These are phyloP conservation scores for Oreochromis mossambicus DNA, from an alignment of 2,797 vertebrate genomes.

Conservation along the genomic window DNA sequence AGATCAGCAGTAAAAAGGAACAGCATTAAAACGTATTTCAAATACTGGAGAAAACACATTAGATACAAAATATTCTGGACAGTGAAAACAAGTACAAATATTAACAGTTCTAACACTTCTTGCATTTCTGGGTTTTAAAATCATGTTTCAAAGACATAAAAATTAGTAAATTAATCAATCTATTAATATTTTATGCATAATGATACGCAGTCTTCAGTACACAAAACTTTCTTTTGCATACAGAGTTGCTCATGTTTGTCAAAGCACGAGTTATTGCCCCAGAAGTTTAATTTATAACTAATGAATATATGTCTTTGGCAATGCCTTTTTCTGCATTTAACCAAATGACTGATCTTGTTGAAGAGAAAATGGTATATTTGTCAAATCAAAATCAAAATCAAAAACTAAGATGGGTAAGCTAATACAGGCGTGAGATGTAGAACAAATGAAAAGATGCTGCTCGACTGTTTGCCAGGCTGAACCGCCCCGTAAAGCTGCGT, in stretches of 20 bases:
- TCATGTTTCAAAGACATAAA: not conserved
- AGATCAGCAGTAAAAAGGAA: not conserved
- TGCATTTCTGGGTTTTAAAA: not conserved
- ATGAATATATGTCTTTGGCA: not conserved
- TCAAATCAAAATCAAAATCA: not conserved
- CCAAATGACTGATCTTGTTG: not conserved
- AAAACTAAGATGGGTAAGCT: not conserved
- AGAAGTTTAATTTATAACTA: not conserved
- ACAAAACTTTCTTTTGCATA: not conserved
- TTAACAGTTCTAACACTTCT: not conserved
- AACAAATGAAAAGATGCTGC: not conserved
- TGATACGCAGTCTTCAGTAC: fast-evolving
- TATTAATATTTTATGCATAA: not conserved
- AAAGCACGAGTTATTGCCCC: not conserved
- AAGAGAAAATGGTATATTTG: not conserved
- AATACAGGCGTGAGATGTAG: not conserved
- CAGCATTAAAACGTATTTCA: not conserved
- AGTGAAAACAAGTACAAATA: not conserved
- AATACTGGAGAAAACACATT: not conserved
- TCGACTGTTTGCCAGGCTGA: not conserved
- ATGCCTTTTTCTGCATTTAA: not conserved
- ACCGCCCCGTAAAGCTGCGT: not conserved
- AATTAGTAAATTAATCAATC: not conserved
- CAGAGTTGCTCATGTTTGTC: not conserved
- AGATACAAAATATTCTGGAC: not conserved